Evolutionary conservation across 2,113 vertebrate species (phyloP).

Genomic region (Camarhynchus parvulus): DNA sequence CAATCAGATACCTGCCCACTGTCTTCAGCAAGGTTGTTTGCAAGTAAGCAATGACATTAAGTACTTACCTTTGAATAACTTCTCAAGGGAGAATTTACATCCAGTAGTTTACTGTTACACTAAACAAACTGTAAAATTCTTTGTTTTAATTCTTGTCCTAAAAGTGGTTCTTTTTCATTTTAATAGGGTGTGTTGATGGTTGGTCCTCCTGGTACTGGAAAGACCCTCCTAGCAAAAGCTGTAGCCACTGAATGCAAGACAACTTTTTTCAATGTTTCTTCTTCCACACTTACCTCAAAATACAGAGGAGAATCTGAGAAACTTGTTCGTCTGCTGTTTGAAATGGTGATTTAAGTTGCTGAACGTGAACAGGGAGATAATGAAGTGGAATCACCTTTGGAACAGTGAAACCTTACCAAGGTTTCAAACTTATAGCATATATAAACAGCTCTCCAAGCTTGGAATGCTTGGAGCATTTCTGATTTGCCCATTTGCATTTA

Average conservation of each 20-base stretch:
- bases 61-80: neutral
- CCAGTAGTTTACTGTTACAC: neutral
- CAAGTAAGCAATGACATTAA: neutral
- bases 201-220: slow-evolving; percentile 95
- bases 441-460: neutral
- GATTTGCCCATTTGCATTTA: neutral
- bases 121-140: neutral
- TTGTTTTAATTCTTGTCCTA: neutral
- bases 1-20: neutral
- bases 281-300: slow-evolving; percentile 96
- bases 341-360: slow-evolving; percentile 86
- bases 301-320: slow-evolving; percentile 99
- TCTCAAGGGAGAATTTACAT: neutral
- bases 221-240: slow-evolving; percentile 96
- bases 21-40: neutral
- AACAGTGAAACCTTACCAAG: neutral
- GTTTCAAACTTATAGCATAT: neutral
- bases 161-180: neutral
- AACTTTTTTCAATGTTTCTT: slow-evolving; percentile 97
- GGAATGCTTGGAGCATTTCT: neutral
- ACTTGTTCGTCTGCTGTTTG: slow-evolving; percentile 94
- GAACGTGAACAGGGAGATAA: neutral
- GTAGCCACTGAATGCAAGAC: slow-evolving; percentile 98
- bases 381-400: neutral
- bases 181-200: slow-evolving; percentile 96